Percentiles rank a stretch among this genome's conserved stretches.
phyloP scores from a whole-genome alignment of 2,113 vertebrate species.

The Macrotis lagotis region DNA sequence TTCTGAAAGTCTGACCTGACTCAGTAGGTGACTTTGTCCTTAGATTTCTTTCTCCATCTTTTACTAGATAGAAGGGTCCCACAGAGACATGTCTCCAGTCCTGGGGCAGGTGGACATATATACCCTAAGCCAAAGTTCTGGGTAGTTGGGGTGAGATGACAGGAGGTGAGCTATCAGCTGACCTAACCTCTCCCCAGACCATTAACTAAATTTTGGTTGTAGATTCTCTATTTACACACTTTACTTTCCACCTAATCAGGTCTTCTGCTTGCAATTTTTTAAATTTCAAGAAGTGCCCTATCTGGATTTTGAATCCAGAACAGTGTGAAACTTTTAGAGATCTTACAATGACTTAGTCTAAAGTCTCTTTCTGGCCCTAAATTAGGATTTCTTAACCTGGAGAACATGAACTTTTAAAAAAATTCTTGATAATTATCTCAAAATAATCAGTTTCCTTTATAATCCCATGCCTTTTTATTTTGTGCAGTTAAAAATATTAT shows the following conservation, averaged over 20 bases:
- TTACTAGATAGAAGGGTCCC: too few relatives aligned
- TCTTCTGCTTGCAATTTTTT: neutral
- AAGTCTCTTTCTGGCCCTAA: neutral
- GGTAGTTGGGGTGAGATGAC: neutral
- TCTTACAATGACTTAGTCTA: neutral
- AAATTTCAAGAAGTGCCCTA: neutral
- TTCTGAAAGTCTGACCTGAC: neutral
- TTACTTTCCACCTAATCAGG: neutral
- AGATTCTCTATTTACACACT: neutral
- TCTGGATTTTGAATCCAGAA: neutral
- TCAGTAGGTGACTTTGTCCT: neutral
- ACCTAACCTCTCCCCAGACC: too few relatives aligned
- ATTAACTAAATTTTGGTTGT: neutral
- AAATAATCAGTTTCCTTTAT: neutral
- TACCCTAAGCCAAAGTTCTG: neutral
- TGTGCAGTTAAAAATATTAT: neutral
- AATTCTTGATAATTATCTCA: neutral
- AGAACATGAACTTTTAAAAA: neutral
- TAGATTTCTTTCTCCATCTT: neutral
- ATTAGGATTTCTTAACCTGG: neutral
- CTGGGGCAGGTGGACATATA: neutral
- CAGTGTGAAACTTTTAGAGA: neutral
- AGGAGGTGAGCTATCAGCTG: neutral
- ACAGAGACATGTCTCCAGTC: neutral
- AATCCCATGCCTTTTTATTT: neutral